A percentile compares a stretch with the other conserved stretches of the same genome.
phyloP scores from a whole-genome alignment of 2,888 invertebrate species.

The Entomobrya proxima region DNA sequence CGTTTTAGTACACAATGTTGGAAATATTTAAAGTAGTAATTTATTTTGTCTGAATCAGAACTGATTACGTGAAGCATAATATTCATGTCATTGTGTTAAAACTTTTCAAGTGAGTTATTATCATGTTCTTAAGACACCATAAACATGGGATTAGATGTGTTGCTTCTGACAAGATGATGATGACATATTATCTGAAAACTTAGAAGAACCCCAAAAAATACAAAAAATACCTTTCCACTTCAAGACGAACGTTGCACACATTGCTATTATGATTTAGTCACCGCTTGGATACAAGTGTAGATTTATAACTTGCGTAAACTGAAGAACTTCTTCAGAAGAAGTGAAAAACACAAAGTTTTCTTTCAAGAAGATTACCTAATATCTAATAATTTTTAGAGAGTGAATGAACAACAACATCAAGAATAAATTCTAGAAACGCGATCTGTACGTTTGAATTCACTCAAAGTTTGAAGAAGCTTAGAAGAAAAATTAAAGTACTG shows the following conservation, averaged over 20 bases:
- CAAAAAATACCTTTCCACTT: too few relatives aligned
- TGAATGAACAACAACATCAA: not conserved
- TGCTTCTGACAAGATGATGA: constrained; percentile 54
- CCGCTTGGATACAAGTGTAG: not conserved
- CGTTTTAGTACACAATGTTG: too few relatives aligned
- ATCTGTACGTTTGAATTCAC: not conserved
- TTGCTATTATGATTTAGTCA: not conserved
- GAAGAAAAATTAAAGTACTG: not conserved
- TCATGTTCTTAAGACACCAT: constrained; percentile 14
- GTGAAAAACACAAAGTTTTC: constrained; percentile 3
- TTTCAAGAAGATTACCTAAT: constrained; percentile 50
- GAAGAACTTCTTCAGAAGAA: not conserved
- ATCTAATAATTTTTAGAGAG: not conserved
- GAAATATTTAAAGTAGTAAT: not conserved
- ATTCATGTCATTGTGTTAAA: constrained; percentile 34
- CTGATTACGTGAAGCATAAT: constrained; percentile 11
- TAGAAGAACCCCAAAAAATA: not conserved
- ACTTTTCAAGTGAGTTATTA: constrained; percentile 44
- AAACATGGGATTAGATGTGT: constrained; percentile 36
- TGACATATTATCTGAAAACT: constrained; percentile 46
- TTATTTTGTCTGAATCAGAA: not conserved
- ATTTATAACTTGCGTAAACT: not conserved
- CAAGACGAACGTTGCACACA: not conserved
- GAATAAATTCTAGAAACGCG: not conserved
- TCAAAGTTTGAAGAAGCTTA: not conserved